Evolutionary conservation across 2,888 invertebrate genomes (phyloP).

Genomic region (Globia sparganii): DNA sequence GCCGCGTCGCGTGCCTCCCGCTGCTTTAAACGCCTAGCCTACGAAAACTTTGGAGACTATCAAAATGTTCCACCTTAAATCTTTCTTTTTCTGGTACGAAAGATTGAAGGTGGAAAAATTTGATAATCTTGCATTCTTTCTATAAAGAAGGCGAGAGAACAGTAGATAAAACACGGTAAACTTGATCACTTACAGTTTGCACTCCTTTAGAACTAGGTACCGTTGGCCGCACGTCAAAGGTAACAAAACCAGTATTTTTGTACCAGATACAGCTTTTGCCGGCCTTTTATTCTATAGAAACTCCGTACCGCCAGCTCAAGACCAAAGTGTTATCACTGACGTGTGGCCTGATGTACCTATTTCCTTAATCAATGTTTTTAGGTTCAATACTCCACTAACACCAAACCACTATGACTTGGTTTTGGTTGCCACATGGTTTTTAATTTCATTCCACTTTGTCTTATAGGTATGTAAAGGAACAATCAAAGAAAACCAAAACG

Average conservation of each 20-base stretch:
- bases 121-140: no score
- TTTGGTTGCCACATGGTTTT: neutral
- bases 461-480: neutral
- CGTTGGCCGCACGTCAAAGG: neutral
- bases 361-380: neutral
- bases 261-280: no score
- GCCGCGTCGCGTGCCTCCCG: constrained; percentile 77
- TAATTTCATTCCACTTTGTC: neutral
- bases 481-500: neutral
- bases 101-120: no score
- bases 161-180: neutral
- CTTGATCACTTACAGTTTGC: neutral
- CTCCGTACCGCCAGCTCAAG: neutral
- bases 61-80: constrained; percentile 1
- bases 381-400: neutral
- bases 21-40: constrained; percentile 70
- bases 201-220: neutral
- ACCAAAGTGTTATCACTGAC: neutral
- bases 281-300: neutral
- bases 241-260: neutral
- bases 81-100: no score
- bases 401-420: neutral
- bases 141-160: neutral
- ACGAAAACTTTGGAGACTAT: constrained; percentile 65
- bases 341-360: no score